phyloP scores from a whole-genome alignment of 2,113 vertebrate genomes.

The Strix aluco region DNA sequence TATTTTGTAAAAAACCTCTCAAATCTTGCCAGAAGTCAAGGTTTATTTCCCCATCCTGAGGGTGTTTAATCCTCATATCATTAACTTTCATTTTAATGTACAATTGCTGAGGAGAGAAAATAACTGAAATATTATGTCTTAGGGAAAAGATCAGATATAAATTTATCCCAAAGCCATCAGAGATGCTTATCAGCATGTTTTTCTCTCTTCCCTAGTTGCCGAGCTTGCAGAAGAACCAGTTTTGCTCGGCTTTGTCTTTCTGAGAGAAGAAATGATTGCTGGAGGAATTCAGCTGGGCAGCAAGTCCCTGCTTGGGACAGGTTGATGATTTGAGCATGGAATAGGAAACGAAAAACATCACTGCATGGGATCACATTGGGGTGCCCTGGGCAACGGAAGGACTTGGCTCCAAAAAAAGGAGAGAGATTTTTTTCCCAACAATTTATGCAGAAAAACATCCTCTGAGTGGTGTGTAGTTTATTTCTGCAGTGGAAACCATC shows the following conservation, averaged over 20 bases:
- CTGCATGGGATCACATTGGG: background rate
- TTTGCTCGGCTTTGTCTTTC: background rate
- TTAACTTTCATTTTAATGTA: slow-evolving; percentile 32
- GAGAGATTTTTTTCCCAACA: background rate
- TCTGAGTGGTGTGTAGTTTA: background rate
- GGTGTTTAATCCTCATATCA: slow-evolving; percentile 19
- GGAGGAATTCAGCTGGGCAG: background rate
- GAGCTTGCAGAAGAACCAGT: slow-evolving; percentile 53
- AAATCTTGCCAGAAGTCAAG: slow-evolving; percentile 45
- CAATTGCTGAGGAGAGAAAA: slow-evolving; percentile 18
- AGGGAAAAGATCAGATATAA: slow-evolving; percentile 13
- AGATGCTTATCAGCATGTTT: slow-evolving; percentile 46
- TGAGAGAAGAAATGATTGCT: background rate
- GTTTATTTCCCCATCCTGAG: slow-evolving; percentile 43
- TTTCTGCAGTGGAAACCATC: background rate
- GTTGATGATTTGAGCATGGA: background rate
- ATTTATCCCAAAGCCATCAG: slow-evolving; percentile 21
- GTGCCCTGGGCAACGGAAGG: background rate
- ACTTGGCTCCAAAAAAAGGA: background rate
- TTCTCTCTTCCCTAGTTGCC: background rate
- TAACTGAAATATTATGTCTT: slow-evolving; percentile 1
- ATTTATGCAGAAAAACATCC: background rate
- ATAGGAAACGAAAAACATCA: background rate
- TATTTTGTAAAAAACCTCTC: slow-evolving; percentile 13
- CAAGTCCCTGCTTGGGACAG: background rate